phyloP scores from a whole-genome alignment of 2,888 invertebrate species.

The Aleiodes alternator region DNA sequence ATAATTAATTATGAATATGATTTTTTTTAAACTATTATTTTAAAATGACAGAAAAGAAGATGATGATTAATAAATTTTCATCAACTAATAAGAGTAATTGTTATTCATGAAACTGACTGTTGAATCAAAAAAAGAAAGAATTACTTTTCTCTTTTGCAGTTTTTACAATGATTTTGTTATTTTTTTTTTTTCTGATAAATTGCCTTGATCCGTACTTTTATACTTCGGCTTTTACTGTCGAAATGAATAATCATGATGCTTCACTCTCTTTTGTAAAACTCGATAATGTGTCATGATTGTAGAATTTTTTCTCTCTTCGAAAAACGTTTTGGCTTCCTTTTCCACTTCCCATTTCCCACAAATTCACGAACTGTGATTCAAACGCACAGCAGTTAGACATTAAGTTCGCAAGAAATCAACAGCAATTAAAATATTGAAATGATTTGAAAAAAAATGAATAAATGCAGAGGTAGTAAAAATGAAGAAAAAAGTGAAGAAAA shows the following conservation, averaged over 20 bases:
- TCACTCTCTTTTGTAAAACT: constrained; percentile 24
- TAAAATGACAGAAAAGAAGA: background rate
- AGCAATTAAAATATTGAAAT: constrained; percentile 44
- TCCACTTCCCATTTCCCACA: too few relatives aligned
- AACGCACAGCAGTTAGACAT: constrained; percentile 47
- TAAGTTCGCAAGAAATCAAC: constrained; percentile 45
- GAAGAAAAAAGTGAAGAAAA: constrained; percentile 42
- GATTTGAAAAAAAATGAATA: background rate
- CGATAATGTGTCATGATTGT: constrained; percentile 3
- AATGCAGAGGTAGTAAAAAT: constrained; percentile 28
- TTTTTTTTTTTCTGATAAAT: background rate
- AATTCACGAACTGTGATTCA: constrained; percentile 51
- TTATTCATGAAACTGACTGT: background rate
- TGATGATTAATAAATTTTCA: background rate
- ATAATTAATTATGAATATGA: constrained; percentile 28
- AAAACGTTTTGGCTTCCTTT: constrained; percentile 4
- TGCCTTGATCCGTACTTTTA: constrained; percentile 21
- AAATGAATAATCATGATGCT: constrained; percentile 14
- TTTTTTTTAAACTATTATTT: constrained; percentile 27
- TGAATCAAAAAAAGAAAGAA: background rate
- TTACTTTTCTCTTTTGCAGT: background rate
- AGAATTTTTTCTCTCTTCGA: constrained; percentile 54
- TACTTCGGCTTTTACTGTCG: constrained; percentile 9
- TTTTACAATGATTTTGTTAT: background rate
- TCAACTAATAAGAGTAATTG: background rate